phyloP scores from a whole-genome alignment of 2,797 vertebrate genomes.

The Hafferia zeledoni region DNA sequence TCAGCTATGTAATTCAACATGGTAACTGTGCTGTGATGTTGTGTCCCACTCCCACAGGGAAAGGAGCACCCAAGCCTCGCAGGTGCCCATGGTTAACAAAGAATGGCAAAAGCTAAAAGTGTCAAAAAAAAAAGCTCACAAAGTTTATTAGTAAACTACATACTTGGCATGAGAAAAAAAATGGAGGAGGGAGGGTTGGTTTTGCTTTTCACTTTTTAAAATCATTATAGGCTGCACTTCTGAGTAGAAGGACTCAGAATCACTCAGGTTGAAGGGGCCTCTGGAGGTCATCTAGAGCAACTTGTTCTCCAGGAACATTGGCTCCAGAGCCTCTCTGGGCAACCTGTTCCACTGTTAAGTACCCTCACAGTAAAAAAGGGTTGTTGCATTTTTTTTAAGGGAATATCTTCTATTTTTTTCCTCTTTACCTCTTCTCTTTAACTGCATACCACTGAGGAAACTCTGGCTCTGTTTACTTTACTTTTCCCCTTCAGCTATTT shows the following conservation, averaged over 20 bases:
- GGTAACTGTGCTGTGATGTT: background rate
- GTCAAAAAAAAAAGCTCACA: background rate
- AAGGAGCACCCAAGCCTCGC: background rate
- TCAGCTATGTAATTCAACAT: background rate
- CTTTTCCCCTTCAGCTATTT: background rate
- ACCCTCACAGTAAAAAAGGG: background rate
- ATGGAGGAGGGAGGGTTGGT: fast-evolving
- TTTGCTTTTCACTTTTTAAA: background rate
- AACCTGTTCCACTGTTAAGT: background rate
- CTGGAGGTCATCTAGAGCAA: background rate
- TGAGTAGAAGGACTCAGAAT: background rate
- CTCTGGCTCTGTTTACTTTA: background rate
- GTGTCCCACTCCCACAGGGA: background rate
- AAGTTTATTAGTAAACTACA: background rate
- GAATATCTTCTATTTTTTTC: background rate
- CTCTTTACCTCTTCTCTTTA: background rate
- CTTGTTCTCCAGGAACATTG: background rate
- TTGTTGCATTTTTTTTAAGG: background rate
- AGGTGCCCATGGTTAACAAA: fast-evolving
- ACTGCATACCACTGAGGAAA: background rate
- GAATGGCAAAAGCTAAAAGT: background rate
- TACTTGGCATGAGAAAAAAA: background rate
- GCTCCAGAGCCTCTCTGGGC: background rate
- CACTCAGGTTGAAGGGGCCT: background rate
- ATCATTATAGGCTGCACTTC: background rate